Evolutionary conservation across 2,113 vertebrate genomes (phyloP).

Genomic region (Anser cygnoides): DNA sequence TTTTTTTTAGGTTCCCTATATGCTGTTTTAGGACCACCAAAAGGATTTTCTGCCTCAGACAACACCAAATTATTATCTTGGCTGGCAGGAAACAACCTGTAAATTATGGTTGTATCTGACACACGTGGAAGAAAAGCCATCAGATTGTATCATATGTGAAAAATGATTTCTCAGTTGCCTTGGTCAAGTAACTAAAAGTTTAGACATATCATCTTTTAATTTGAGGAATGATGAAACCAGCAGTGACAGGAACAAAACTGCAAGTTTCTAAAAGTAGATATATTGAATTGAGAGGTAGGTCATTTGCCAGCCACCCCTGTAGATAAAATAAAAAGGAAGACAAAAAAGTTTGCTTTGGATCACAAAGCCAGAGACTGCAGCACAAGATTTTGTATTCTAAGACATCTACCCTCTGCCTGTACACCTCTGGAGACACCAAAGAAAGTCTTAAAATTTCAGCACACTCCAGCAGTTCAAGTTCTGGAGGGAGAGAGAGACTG

Average conservation of each 20-base stretch:
- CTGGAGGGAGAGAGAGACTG: neutral
- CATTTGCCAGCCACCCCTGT: neutral
- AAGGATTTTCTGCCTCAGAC: neutral
- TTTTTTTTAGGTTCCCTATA: neutral
- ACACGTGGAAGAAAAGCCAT: conserved; percentile 13
- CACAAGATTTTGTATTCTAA: neutral
- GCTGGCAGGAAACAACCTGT: neutral
- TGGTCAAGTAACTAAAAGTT: conserved; percentile 22
- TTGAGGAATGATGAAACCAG: conserved; percentile 32
- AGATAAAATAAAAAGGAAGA: conserved; percentile 11
- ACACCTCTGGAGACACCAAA: neutral
- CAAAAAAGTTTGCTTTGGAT: conserved; percentile 4
- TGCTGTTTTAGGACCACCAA: neutral
- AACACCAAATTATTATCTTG: neutral
- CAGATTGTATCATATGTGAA: conserved; percentile 7
- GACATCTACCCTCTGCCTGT: neutral
- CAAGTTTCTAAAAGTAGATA: conserved; percentile 15
- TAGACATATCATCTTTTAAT: conserved; percentile 43
- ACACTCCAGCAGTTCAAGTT: neutral
- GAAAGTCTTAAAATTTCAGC: conserved; percentile 26
- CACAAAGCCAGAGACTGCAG: neutral
- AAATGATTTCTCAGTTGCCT: neutral
- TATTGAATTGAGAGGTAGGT: conserved; percentile 6
- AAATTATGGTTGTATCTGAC: neutral
- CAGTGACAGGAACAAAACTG: conserved; percentile 30